Conservation (phyloP, 2,888 invertebrate genomes). For the Andrena marginata region DNA sequence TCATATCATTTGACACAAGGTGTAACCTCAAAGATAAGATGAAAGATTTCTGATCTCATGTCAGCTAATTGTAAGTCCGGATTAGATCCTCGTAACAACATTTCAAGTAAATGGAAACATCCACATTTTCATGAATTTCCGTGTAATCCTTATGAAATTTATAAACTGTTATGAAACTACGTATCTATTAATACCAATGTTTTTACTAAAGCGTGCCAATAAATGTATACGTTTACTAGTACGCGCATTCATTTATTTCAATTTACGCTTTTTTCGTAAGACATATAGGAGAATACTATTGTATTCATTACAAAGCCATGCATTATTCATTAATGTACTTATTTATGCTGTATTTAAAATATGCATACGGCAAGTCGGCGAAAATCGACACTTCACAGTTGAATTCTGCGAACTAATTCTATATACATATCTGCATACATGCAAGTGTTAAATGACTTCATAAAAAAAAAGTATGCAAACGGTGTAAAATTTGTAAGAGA, state of each 20-base stretch:
- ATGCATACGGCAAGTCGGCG: background rate
- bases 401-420: background rate
- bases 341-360: background rate
- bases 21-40: too few relatives aligned
- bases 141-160: background rate
- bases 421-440: background rate
- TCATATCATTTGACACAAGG: too few relatives aligned
- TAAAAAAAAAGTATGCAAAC: background rate
- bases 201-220: constrained; percentile 4
- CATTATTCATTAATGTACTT: background rate
- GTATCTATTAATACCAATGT: background rate
- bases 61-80: background rate
- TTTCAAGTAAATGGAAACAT: background rate
- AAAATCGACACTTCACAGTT: background rate
- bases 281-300: background rate
- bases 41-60: too few relatives aligned
- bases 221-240: background rate
- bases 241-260: background rate
- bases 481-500: background rate
- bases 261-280: background rate
- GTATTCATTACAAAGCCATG: background rate
- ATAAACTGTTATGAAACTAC: background rate
- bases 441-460: background rate
- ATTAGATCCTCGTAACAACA: background rate
- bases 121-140: background rate